Evolutionary conservation across 2,113 vertebrate species (phyloP).

Genomic region (Eurystomus gularis): DNA sequence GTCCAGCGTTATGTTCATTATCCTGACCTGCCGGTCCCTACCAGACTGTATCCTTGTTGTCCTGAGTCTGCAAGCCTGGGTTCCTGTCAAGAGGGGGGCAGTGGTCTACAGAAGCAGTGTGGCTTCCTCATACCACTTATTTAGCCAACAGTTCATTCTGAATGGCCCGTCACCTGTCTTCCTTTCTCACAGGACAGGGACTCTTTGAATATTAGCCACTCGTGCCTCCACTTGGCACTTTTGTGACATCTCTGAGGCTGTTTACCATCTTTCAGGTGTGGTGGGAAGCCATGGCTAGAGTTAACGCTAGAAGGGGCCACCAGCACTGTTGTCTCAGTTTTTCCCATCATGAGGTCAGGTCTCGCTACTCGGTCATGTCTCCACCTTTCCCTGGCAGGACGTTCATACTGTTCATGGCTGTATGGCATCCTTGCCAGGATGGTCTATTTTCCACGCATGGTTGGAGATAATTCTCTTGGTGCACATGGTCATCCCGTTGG

Average conservation of each 20-base stretch:
- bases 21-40: neutral
- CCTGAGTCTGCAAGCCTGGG: fast-evolving
- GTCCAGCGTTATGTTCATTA: neutral
- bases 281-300: neutral
- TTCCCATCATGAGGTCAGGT: neutral
- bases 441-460: fast-evolving
- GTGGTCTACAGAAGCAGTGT: neutral
- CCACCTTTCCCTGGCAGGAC: neutral
- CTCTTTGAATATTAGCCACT: no score
- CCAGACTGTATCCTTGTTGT: neutral
- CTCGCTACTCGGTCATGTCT: neutral
- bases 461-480: neutral
- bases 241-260: neutral
- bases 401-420: fast-evolving
- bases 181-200: neutral
- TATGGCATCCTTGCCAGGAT: fast-evolving
- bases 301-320: neutral
- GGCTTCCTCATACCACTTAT: neutral
- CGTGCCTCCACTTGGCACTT: fast-evolving
- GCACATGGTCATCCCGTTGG: fast-evolving
- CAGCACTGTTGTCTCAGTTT: neutral
- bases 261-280: fast-evolving
- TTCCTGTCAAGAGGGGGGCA: neutral
- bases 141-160: neutral
- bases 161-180: neutral